Evolutionary conservation across 2,888 invertebrate genomes (phyloP).

Genomic region (Oscheius myriophilus): DNA sequence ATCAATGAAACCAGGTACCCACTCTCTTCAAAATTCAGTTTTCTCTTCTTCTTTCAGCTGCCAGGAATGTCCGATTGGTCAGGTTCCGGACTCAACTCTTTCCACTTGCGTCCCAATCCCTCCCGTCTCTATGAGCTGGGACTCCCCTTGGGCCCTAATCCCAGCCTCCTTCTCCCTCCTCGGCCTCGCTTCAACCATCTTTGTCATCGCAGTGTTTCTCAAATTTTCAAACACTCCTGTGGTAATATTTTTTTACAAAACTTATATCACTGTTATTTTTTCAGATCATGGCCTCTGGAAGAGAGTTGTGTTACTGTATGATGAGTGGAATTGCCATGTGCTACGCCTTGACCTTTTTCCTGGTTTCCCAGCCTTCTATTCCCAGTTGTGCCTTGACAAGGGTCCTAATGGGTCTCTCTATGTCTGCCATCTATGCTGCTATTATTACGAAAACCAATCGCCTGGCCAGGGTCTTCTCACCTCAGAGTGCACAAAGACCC

Average conservation of each 20-base stretch:
- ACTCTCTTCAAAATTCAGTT: neutral
- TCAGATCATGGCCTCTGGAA: slow-evolving; percentile 81
- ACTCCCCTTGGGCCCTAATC: slow-evolving; percentile 78
- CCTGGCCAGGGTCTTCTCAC: slow-evolving; percentile 80
- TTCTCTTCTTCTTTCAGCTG: slow-evolving; percentile 71
- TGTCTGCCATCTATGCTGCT: slow-evolving; percentile 82
- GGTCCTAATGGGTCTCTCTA: slow-evolving; percentile 76
- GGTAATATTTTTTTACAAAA: slow-evolving; percentile 34
- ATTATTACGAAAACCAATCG: slow-evolving; percentile 82
- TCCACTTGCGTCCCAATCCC: slow-evolving; percentile 76
- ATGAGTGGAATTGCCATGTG: slow-evolving; percentile 79
- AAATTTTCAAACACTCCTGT: slow-evolving; percentile 78
- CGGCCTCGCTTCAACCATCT: slow-evolving; percentile 77
- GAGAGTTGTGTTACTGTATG: slow-evolving; percentile 82
- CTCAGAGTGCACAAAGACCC: slow-evolving; percentile 80
- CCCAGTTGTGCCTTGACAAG: slow-evolving; percentile 76
- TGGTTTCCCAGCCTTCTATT: slow-evolving; percentile 79
- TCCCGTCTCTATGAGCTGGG: slow-evolving; percentile 75
- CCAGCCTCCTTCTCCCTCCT: slow-evolving; percentile 77
- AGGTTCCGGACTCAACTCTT: slow-evolving; percentile 78
- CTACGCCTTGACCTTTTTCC: slow-evolving; percentile 80
- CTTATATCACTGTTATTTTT: slow-evolving; percentile 11
- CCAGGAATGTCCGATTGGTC: slow-evolving; percentile 77
- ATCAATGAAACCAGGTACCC: slow-evolving; percentile 75
- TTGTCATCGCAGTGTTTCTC: slow-evolving; percentile 79